Percentiles rank a stretch among this genome's conserved stretches.
Evolutionary conservation across 2,113 vertebrate species (phyloP).

Genomic region (Tringa solitaria): DNA sequence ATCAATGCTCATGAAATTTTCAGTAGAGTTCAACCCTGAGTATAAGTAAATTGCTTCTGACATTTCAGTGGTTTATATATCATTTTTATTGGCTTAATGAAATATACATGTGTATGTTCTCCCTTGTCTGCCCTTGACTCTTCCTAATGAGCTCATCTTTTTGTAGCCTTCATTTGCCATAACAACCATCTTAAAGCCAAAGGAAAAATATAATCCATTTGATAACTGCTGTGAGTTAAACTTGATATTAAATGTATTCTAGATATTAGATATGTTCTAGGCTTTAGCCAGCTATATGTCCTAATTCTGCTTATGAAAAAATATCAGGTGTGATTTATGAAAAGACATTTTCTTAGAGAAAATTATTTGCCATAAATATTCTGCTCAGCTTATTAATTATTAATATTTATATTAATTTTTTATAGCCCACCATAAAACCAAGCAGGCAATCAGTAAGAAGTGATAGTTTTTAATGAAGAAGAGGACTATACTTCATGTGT

Average conservation of each 20-base stretch:
- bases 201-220: not conserved
- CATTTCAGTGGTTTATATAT: constrained; percentile 4
- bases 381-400: not conserved
- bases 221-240: not conserved
- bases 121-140: not conserved
- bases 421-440: not conserved
- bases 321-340: not conserved
- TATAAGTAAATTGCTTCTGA: constrained; percentile 45
- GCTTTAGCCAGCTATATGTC: not conserved
- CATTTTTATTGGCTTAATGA: constrained; percentile 29
- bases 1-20: constrained; percentile 41
- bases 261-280: not conserved
- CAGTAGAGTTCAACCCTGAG: not conserved
- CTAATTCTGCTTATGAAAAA: not conserved
- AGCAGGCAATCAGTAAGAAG: not conserved
- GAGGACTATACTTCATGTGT: not conserved
- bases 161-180: not conserved
- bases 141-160: not conserved
- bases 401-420: not conserved
- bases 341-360: not conserved
- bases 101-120: not conserved
- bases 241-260: not conserved
- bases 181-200: not conserved
- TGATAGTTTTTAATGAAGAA: not conserved
- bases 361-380: not conserved